Evolutionary conservation across 2,888 invertebrate genomes (phyloP).

Genomic region (Keiferia lycopersicella): DNA sequence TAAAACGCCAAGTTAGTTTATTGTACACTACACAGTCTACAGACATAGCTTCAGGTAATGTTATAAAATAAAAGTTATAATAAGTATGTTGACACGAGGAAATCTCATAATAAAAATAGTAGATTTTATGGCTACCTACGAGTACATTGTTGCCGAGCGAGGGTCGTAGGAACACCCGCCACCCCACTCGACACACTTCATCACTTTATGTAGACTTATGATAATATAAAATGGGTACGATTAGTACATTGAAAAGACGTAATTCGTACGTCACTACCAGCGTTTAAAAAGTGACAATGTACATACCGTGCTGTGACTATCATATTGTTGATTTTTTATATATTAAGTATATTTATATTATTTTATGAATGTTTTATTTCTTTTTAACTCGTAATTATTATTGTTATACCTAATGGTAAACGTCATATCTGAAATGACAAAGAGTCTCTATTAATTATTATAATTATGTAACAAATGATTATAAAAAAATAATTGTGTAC

Average conservation of each 20-base stretch:
- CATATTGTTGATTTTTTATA: slow-evolving; percentile 66
- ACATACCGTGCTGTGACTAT: slow-evolving; percentile 68
- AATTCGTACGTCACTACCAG: slow-evolving; percentile 43
- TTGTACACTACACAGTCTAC: slow-evolving; percentile 41
- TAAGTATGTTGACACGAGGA: slow-evolving; percentile 47
- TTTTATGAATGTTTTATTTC: slow-evolving; percentile 64
- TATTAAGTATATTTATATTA: slow-evolving; percentile 50
- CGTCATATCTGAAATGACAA: slow-evolving; percentile 69
- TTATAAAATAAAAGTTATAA: slow-evolving; percentile 47
- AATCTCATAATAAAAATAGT: slow-evolving; percentile 50
- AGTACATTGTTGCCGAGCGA: slow-evolving; percentile 13
- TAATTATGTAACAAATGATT: slow-evolving; percentile 46
- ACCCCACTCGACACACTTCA: slow-evolving; percentile 50
- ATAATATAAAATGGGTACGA: slow-evolving; percentile 69
- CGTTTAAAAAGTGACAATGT: slow-evolving; percentile 46
- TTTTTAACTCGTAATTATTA: slow-evolving; percentile 59
- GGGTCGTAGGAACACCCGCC: slow-evolving; percentile 21
- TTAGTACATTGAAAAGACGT: slow-evolving; percentile 47
- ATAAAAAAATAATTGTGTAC: slow-evolving; percentile 37
- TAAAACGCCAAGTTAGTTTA: slow-evolving; percentile 24
- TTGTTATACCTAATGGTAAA: slow-evolving; percentile 62
- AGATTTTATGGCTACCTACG: slow-evolving; percentile 51
- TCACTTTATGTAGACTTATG: slow-evolving; percentile 44
- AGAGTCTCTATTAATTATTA: slow-evolving; percentile 55
- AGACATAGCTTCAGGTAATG: slow-evolving; percentile 59